Conservation (phyloP, 2,113 vertebrate species). For the Thymallus thymallus region DNA sequence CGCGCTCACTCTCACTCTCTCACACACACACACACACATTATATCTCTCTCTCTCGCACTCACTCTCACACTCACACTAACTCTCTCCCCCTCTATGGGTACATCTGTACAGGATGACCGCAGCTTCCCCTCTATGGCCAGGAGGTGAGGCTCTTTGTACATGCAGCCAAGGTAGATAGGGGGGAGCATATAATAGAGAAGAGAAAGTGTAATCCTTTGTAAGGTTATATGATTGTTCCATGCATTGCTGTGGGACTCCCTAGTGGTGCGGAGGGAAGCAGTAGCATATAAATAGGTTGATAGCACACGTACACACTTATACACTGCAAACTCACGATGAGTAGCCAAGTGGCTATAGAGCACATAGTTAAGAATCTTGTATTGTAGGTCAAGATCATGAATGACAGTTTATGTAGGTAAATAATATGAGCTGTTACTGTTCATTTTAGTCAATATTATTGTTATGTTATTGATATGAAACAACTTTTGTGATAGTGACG, state of each 20-base stretch:
- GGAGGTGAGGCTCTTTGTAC: slow-evolving; percentile 4
- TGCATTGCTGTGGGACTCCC: not conserved
- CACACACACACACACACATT: not conserved
- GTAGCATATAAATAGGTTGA: not conserved
- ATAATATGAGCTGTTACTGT: too few relatives aligned
- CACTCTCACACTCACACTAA: too few relatives aligned
- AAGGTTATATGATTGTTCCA: not conserved
- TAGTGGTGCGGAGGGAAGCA: not conserved
- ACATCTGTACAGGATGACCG: not conserved
- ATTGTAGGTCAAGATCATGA: not conserved
- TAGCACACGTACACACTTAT: not conserved
- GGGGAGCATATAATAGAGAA: not conserved
- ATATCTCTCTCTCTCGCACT: not conserved
- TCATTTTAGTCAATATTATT: too few relatives aligned
- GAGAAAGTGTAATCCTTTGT: not conserved
- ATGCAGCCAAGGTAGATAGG: not conserved
- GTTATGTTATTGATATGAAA: too few relatives aligned
- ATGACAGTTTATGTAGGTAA: too few relatives aligned
- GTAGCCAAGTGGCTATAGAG: not conserved
- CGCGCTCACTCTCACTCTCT: not conserved
- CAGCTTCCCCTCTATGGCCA: not conserved
- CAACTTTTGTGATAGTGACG: too few relatives aligned
- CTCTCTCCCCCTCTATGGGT: too few relatives aligned
- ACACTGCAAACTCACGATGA: not conserved
- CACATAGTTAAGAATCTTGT: not conserved